These are phyloP conservation scores for Rhyacophila brunnea DNA, from an alignment of 1,140 invertebrate genomes.

Conservation along the genomic window DNA sequence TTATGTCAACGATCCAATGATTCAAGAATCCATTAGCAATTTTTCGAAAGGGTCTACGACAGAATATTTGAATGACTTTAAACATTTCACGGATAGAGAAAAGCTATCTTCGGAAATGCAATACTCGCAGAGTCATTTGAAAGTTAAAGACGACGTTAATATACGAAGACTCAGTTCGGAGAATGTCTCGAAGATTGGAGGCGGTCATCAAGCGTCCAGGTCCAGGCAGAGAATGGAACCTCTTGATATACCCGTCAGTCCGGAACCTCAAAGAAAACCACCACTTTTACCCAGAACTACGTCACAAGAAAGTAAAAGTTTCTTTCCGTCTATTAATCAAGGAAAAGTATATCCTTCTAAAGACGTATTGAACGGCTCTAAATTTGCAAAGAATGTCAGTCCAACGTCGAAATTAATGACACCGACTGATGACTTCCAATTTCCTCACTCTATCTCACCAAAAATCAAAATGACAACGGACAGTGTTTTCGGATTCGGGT, in stretches of 20 bases:
- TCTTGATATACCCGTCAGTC: constrained; percentile 52
- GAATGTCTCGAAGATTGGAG: constrained; percentile 42
- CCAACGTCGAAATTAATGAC: constrained; percentile 16
- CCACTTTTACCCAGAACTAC: constrained; percentile 25
- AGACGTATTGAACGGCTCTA: constrained; percentile 17
- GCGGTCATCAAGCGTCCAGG: constrained; percentile 38
- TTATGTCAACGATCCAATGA: constrained; percentile 51
- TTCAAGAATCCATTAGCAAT: constrained; percentile 47
- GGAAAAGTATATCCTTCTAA: constrained; percentile 32
- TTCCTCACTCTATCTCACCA: constrained; percentile 14
- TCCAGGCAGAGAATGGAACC: constrained; percentile 55
- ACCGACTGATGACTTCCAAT: constrained; percentile 20
- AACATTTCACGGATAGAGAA: constrained; percentile 52
- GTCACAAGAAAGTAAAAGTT: constrained; percentile 29
- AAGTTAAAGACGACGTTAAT: constrained; percentile 26
- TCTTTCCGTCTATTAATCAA: constrained; percentile 31
- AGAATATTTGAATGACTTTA: constrained; percentile 53
- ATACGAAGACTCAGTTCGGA: constrained; percentile 27
- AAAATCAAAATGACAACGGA: constrained; percentile 29
- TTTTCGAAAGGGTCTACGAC: constrained; percentile 46
- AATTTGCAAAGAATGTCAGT: constrained; percentile 27
- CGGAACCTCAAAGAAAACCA: constrained; percentile 35
- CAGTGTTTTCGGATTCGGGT: constrained; percentile 18
- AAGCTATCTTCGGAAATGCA: constrained; percentile 38
- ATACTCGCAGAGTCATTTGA: constrained; percentile 16